Evolutionary conservation across 2,888 invertebrate genomes (phyloP), one percentile per base, ranked within the genome.

Genomic region (Papilio gigon): DNA sequence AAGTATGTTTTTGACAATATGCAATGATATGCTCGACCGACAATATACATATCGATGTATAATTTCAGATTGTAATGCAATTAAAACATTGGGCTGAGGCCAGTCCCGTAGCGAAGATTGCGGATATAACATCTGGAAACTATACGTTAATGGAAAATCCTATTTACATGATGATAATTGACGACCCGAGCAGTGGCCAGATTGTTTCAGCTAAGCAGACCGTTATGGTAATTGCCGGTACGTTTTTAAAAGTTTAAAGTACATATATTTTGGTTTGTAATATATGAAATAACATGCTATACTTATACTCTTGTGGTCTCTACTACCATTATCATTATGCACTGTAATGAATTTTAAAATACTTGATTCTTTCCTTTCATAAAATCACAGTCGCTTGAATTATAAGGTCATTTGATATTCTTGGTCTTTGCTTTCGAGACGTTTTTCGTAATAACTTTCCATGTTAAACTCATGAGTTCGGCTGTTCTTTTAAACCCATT

Each of bases 111-210:
- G 89, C 83, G 11, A 89, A 88, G 77, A 84, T 82, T 83, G 71
- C 85, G 17, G 91, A 92, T 69, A 87, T 92, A 62, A 91, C 90
- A 0, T 73, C 80, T 42, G 88, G 89, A 22, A 91, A 90, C 73
- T 83, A 80, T 12, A 92, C 92, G 6, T 77, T 81, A 1, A 90
- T 92, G 90, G 89, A 91, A 74, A 90, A 91, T 76, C 89, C 90
- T 22, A 90, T 92, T 71, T 83, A 90, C 69, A 85, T 92, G 88
- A 85, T 91, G 83, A 84, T 86, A 61, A 83, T 92, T 4, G 91
- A 92, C 70, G 91, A 92, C 68, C 90, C 87, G 0, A 90, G 88
- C 44, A 89, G 86, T 68, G 90, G 92, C 2, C 91, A 92, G 80
- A 85, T 86, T 30, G 70, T 85, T 61, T 81, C 87, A 53, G 89